Evolutionary conservation across 2,113 vertebrate species (phyloP).

Genomic region (Columba livia): DNA sequence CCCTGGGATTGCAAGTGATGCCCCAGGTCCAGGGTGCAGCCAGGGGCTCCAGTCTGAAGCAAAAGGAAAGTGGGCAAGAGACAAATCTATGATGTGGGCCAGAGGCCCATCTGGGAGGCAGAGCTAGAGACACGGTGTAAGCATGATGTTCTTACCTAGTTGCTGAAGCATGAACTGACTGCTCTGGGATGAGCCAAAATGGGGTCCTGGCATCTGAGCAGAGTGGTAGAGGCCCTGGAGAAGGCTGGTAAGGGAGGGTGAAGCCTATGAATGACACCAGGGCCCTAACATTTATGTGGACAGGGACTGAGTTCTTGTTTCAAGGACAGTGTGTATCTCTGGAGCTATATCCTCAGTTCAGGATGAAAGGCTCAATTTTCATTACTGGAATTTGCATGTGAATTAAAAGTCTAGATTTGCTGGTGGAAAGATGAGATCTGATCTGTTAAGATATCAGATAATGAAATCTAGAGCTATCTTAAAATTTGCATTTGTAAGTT

Average conservation of each 20-base stretch:
- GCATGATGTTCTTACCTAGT: fast-evolving
- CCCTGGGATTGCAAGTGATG: fast-evolving
- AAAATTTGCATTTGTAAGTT: conserved; percentile 16
- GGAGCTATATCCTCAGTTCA: background rate
- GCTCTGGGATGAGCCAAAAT: background rate
- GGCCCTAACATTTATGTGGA: background rate
- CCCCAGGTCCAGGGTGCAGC: background rate
- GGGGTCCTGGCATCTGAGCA: too few species aligned
- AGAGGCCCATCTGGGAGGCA: background rate
- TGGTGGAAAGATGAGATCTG: background rate
- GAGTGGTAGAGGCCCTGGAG: background rate
- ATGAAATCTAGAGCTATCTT: conserved; percentile 6
- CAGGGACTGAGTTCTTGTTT: background rate
- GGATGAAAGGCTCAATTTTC: background rate
- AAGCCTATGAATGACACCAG: background rate
- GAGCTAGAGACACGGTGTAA: background rate
- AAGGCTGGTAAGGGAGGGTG: background rate
- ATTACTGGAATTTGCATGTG: background rate
- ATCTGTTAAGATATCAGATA: conserved; percentile 12
- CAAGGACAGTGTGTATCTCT: fast-evolving
- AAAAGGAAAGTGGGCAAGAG: background rate
- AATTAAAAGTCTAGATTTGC: background rate
- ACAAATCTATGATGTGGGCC: background rate
- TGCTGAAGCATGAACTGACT: background rate
- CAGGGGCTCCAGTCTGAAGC: background rate